A percentile compares a stretch with the other conserved stretches of the same genome.
Conservation (phyloP, 2,797 vertebrate genomes). For the Micromesistius poutassou region DNA sequence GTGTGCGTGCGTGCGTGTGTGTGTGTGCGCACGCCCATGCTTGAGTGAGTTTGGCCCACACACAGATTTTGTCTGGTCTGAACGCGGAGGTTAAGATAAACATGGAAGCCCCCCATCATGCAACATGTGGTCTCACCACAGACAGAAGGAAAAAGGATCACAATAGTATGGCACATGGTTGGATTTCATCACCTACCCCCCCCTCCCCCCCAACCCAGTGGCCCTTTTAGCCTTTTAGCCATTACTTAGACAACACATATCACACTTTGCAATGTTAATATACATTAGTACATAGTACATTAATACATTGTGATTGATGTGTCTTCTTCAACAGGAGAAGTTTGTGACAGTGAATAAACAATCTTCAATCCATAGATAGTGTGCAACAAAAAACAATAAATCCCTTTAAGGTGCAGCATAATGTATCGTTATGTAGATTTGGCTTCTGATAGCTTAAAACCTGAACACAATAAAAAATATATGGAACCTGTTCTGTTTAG, state of each 20-base stretch:
- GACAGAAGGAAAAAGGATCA: conserved; percentile 67
- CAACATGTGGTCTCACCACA: conserved; percentile 55
- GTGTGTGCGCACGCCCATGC: background rate
- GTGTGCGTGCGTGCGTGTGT: background rate
- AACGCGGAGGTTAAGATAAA: conserved; percentile 65
- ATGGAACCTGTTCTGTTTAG: no score
- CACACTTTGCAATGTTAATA: background rate
- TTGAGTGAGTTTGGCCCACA: conserved; percentile 64
- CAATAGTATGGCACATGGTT: conserved; percentile 43
- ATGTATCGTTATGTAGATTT: background rate
- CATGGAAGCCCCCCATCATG: conserved; percentile 47
- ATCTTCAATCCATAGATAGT: background rate
- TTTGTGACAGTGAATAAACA: background rate
- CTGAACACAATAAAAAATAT: no score
- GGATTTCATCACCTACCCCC: background rate
- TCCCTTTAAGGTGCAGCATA: no score
- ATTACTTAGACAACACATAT: background rate
- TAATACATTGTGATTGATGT: no score
- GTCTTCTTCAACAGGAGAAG: no score
- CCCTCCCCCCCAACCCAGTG: no score
- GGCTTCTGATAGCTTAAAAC: no score
- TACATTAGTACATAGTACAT: no score
- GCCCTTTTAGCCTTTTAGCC: background rate
- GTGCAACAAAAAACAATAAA: background rate
- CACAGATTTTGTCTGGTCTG: conserved; percentile 55